A percentile compares a stretch with the other conserved stretches of the same genome.
Conservation (phyloP, 2,113 vertebrate species). For the Bothrops jararaca region DNA sequence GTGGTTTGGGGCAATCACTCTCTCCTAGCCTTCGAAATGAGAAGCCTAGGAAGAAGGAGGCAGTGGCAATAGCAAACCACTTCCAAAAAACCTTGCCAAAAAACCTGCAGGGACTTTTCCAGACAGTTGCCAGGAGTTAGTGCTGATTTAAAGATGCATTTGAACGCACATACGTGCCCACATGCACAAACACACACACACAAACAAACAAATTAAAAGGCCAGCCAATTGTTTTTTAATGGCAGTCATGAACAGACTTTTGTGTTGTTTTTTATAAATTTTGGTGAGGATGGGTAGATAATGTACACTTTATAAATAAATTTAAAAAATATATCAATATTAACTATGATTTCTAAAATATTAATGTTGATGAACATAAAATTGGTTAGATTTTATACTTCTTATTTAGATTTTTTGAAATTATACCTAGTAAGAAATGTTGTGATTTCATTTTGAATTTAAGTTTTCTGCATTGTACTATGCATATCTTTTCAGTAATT, state of each 20-base stretch:
- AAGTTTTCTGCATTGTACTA: background rate
- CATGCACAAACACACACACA: rapidly evolving
- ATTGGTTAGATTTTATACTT: background rate
- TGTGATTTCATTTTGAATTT: background rate
- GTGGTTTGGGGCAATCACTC: background rate
- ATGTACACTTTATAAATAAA: too few species aligned
- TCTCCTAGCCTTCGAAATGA: background rate
- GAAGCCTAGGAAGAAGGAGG: background rate
- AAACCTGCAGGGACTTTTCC: background rate
- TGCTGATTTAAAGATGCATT: background rate
- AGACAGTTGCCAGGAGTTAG: background rate
- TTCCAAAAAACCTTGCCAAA: background rate
- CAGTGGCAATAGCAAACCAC: background rate
- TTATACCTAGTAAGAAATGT: background rate
- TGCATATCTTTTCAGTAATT: background rate
- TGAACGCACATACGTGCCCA: background rate
- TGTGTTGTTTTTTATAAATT: background rate
- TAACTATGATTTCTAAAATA: background rate
- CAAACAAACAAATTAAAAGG: background rate
- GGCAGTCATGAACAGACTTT: background rate
- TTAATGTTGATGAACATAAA: background rate
- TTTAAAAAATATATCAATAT: background rate
- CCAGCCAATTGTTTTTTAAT: background rate
- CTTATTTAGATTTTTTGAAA: background rate
- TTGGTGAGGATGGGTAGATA: too few species aligned